Conservation (phyloP, 2,113 vertebrate genomes). For the Chlorodrepanis virens region DNA sequence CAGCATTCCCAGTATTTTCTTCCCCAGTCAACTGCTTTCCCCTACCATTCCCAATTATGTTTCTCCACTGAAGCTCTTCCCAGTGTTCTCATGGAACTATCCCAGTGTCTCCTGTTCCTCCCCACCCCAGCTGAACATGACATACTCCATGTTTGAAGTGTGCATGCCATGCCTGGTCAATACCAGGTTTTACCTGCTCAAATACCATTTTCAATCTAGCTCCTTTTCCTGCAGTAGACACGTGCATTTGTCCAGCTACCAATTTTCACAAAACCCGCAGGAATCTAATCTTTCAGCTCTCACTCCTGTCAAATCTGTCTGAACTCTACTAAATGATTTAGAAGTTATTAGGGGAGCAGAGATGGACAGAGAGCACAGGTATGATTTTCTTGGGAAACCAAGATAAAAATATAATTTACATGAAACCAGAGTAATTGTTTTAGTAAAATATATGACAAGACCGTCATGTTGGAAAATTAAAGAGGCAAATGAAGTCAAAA, state of each 20-base stretch:
- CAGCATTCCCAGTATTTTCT: neutral
- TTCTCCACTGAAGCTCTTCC: neutral
- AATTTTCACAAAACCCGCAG: conserved; percentile 4
- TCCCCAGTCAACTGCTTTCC: neutral
- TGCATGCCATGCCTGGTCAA: neutral
- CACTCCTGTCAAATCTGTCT: neutral
- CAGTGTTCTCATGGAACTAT: neutral
- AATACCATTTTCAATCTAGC: neutral
- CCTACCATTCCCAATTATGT: neutral
- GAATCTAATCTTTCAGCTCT: neutral
- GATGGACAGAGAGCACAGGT: neutral
- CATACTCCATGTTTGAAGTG: neutral
- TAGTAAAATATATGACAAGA: neutral
- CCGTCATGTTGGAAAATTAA: neutral
- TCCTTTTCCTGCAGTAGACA: neutral
- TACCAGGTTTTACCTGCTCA: neutral
- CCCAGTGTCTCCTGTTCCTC: neutral
- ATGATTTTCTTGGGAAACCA: neutral
- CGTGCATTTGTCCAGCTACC: neutral
- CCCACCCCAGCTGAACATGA: neutral
- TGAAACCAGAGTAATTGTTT: conserved; percentile 6
- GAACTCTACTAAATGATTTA: neutral
- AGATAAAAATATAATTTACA: conserved; percentile 6
- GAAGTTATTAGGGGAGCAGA: neutral
- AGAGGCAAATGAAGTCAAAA: conserved; percentile 2